phyloP scores from a whole-genome alignment of 1,140 invertebrate genomes.

The Chrysomallon squamiferum region DNA sequence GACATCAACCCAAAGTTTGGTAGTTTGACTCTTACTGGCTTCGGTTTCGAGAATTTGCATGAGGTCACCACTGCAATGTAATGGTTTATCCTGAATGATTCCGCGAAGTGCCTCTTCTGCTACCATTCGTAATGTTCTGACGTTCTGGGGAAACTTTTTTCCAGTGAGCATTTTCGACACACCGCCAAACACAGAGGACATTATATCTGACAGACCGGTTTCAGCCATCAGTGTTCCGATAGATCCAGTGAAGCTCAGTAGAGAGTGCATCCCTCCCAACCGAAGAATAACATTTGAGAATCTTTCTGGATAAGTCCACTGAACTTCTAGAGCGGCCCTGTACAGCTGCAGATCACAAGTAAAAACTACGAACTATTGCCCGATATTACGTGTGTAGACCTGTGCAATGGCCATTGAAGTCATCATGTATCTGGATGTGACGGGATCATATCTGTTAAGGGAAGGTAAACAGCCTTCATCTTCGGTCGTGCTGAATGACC shows the following conservation, averaged over 20 bases:
- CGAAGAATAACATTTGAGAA: neutral
- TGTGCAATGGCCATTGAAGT: conserved; percentile 22
- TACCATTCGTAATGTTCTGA: neutral
- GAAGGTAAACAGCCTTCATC: conserved; percentile 22
- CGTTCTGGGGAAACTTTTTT: neutral
- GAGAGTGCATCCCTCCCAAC: neutral
- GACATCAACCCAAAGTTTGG: neutral
- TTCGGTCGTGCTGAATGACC: neutral
- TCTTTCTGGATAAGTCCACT: conserved; percentile 20
- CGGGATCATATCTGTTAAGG: conserved; percentile 28
- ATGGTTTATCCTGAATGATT: neutral
- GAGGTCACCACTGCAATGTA: neutral
- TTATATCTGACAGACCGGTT: neutral
- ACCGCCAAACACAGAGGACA: neutral
- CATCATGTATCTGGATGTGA: conserved; percentile 25
- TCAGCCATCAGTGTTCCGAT: neutral
- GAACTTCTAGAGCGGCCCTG: conserved; percentile 11
- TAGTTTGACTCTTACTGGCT: neutral
- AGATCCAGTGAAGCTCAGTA: neutral
- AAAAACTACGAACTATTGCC: conserved; percentile 17
- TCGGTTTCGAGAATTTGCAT: neutral
- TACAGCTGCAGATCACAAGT: conserved; percentile 22
- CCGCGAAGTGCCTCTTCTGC: neutral
- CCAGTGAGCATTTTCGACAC: neutral
- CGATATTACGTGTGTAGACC: conserved; percentile 1